Conservation (phyloP, 2,888 invertebrate species). For the Tiphia femorata region DNA sequence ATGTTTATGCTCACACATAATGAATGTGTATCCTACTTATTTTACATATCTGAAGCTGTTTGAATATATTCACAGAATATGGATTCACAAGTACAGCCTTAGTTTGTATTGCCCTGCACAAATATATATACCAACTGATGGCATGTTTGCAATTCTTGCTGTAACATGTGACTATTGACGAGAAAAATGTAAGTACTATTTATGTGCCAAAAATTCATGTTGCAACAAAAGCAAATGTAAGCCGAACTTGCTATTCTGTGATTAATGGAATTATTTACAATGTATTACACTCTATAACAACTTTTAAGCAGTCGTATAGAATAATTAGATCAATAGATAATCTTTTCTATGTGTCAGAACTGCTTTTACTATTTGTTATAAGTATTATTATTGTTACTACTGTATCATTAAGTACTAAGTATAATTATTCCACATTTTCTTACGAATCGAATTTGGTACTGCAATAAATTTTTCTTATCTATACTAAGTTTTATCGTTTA, state of each 20-base stretch:
- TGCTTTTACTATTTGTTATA: slow-evolving; percentile 36
- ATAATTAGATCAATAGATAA: slow-evolving; percentile 18
- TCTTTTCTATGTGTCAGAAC: slow-evolving; percentile 17
- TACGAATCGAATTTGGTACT: neutral
- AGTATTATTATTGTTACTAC: slow-evolving; percentile 28
- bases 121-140: no score
- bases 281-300: slow-evolving; percentile 41
- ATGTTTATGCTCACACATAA: no score
- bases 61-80: no score
- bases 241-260: slow-evolving; percentile 46
- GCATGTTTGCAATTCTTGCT: no score
- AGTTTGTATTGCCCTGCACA: no score
- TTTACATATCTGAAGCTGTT: slow-evolving; percentile 27
- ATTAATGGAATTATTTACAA: slow-evolving; percentile 36
- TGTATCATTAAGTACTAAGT: slow-evolving; percentile 9
- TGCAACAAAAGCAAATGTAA: slow-evolving; percentile 19
- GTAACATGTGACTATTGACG: no score
- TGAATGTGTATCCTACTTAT: no score
- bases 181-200: slow-evolving; percentile 30
- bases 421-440: neutral
- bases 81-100: no score
- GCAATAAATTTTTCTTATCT: slow-evolving; percentile 1
- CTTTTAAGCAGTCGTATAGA: slow-evolving; percentile 47
- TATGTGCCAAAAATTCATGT: slow-evolving; percentile 49
- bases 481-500: slow-evolving; percentile 16